These are phyloP conservation scores for Pollenia amentaria DNA, from an alignment of 2,888 invertebrate genomes.

Conservation along the genomic window DNA sequence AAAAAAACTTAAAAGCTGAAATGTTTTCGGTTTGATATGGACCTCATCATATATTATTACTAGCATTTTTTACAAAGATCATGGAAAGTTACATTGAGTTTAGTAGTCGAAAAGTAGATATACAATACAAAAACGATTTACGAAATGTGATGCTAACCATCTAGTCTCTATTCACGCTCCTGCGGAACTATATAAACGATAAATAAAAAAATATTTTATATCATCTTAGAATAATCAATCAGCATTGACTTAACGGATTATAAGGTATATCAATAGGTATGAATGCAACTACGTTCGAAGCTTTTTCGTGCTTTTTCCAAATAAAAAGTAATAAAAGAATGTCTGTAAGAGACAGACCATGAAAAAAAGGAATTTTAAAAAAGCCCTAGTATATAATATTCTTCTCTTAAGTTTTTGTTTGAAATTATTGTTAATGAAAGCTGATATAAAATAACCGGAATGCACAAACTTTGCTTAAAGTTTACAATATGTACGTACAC, in stretches of 20 bases:
- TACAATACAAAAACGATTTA: slow-evolving; percentile 62
- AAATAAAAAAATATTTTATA: background rate
- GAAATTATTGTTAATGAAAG: slow-evolving; percentile 68
- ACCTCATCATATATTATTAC: too few species aligned
- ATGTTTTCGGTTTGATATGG: background rate
- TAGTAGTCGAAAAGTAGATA: slow-evolving; percentile 51
- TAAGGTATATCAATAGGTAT: too few species aligned
- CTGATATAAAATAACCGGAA: slow-evolving; percentile 61
- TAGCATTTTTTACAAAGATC: background rate
- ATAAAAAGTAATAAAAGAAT: too few species aligned
- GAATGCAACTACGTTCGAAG: too few species aligned
- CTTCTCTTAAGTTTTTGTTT: slow-evolving; percentile 68
- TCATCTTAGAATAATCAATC: too few species aligned
- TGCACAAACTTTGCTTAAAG: background rate
- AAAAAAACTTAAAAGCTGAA: too few species aligned
- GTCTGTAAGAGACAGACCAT: too few species aligned
- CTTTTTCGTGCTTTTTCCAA: too few species aligned
- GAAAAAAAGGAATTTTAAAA: background rate
- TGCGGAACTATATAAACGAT: too few species aligned
- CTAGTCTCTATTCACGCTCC: background rate
- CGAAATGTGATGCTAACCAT: slow-evolving; percentile 61
- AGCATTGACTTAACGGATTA: too few species aligned
- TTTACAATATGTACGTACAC: too few species aligned
- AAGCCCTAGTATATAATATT: background rate
- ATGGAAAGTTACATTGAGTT: slow-evolving; percentile 14